These are phyloP conservation scores for Takifugu flavidus DNA, from an alignment of 2,113 vertebrate genomes.

Conservation along the genomic window DNA sequence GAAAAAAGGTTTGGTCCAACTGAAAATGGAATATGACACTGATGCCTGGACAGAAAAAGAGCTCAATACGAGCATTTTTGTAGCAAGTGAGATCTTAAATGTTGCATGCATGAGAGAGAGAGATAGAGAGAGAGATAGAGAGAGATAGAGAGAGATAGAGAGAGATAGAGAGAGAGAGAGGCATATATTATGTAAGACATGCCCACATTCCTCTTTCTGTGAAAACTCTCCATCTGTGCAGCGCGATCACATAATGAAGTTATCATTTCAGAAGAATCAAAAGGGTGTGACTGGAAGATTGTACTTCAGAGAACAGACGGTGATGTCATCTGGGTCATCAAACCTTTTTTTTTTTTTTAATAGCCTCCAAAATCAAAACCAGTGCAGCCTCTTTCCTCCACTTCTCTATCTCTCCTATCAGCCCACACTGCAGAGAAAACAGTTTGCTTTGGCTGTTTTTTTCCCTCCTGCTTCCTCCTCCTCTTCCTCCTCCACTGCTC, in stretches of 20 bases:
- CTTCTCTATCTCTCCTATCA: slow-evolving; percentile 37
- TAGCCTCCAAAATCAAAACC: slow-evolving; percentile 22
- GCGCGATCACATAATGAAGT: slow-evolving; percentile 1
- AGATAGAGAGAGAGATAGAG: no score
- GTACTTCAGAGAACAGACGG: not conserved
- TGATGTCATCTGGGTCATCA: slow-evolving; percentile 13
- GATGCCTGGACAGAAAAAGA: no score
- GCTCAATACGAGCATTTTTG: not conserved
- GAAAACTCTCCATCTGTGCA: not conserved
- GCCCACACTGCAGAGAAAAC: slow-evolving; percentile 64
- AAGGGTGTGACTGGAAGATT: not conserved
- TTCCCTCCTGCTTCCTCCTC: slow-evolving; percentile 31
- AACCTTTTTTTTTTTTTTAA: not conserved
- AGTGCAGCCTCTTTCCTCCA: slow-evolving; percentile 32
- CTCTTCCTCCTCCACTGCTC: slow-evolving; percentile 16
- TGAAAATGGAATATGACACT: not conserved
- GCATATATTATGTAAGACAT: not conserved
- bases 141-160: no score
- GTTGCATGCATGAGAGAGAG: slow-evolving; percentile 1
- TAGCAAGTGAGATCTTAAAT: slow-evolving; percentile 3
- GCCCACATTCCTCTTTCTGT: not conserved
- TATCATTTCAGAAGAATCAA: not conserved
- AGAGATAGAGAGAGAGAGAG: no score
- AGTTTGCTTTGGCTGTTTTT: slow-evolving; percentile 69
- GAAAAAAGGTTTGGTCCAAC: not conserved